Evolutionary conservation across 37 sponge, comb jelly and placozoan genomes (phyloP).

Genomic region (Hexactinellida sp.): DNA sequence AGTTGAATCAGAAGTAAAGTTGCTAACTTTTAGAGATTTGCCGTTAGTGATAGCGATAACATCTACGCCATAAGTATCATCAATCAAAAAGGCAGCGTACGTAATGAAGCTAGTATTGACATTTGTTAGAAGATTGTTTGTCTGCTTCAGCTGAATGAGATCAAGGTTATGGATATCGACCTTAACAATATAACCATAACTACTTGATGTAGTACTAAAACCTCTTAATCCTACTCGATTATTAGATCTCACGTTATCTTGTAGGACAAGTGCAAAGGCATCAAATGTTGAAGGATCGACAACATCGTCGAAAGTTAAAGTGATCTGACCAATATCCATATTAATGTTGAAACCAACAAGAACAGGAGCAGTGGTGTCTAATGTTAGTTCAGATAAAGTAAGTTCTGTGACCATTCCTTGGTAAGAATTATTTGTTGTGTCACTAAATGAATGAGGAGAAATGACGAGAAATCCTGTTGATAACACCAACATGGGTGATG

Average conservation of each 20-base stretch:
- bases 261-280: conserved; percentile 40
- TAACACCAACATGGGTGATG: conserved; percentile 19
- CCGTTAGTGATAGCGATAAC: conserved; percentile 66
- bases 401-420: neutral
- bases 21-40: conserved; percentile 35
- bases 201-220: conserved; percentile 26
- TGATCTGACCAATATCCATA: conserved; percentile 55
- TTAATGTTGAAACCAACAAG: conserved; percentile 46
- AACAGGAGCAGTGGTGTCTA: conserved; percentile 29
- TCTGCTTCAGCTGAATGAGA: conserved; percentile 55
- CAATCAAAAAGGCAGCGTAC: conserved; percentile 44
- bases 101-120: conserved; percentile 49
- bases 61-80: conserved; percentile 62
- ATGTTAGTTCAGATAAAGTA: conserved; percentile 19
- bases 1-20: conserved; percentile 42
- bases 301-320: conserved; percentile 70
- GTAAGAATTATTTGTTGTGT: conserved; percentile 25
- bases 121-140: conserved; percentile 29
- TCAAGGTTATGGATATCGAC: conserved; percentile 56
- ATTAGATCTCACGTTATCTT: conserved; percentile 25
- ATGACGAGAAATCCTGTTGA: conserved; percentile 27
- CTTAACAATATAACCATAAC: conserved; percentile 44
- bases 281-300: conserved; percentile 47
- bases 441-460: conserved; percentile 18
- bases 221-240: conserved; percentile 37